phyloP scores from a whole-genome alignment of 92 coral and sea anemone species.

The Porites evermanni region DNA sequence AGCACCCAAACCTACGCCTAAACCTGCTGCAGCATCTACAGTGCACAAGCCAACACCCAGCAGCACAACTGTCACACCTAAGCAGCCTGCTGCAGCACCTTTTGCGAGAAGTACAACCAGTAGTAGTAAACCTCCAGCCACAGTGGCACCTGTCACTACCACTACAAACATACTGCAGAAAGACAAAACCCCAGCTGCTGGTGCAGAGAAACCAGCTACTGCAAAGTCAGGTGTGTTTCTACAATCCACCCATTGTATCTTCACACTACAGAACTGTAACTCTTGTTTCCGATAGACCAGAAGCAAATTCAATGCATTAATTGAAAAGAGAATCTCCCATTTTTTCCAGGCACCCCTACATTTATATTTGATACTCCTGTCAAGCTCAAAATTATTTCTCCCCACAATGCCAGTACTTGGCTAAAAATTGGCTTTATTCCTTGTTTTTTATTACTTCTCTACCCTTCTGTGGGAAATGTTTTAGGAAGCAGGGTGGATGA shows the following conservation, averaged over 20 bases:
- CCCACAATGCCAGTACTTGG: too few species aligned
- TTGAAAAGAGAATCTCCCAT: too few species aligned
- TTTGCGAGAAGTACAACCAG: conserved; percentile 34
- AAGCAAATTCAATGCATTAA: too few species aligned
- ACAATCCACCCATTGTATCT: neutral
- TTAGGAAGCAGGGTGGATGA: neutral
- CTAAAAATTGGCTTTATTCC: too few species aligned
- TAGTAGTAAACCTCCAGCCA: conserved; percentile 17
- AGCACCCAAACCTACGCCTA: conserved; percentile 23
- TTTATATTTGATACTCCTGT: too few species aligned
- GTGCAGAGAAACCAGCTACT: conserved; percentile 23
- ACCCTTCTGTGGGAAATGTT: too few species aligned
- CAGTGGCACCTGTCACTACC: conserved; percentile 55
- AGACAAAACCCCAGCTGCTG: conserved; percentile 34
- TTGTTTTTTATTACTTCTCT: too few species aligned
- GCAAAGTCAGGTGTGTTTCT: conserved; percentile 32
- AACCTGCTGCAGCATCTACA: conserved; percentile 36
- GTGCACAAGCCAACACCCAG: conserved; percentile 50
- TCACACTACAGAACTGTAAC: neutral
- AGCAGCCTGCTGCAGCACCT: conserved; percentile 29
- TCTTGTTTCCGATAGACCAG: too few species aligned
- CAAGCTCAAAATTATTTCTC: too few species aligned
- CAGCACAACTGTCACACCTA: conserved; percentile 51
- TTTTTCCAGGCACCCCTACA: too few species aligned
- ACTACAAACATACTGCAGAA: conserved; percentile 30